Evolutionary conservation across 1,140 invertebrate genomes (phyloP), one percentile per base, ranked within the genome.

Genomic region (Calosoma granatense): DNA sequence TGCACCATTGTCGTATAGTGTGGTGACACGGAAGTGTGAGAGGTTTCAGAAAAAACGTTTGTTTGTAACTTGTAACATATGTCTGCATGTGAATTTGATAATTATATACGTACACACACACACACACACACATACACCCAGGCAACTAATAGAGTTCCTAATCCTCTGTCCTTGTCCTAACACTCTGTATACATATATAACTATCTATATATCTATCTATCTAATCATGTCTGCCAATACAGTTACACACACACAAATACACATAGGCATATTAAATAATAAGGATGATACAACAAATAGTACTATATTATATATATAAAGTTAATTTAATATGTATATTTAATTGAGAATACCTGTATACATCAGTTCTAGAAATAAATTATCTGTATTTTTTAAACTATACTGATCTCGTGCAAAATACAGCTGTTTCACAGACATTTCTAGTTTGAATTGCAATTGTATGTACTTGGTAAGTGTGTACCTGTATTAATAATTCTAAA

Each of bases 281-380:
- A 30, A 30, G 14, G 26, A 47, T 17, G 41, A 11, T 47, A 11
- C 4, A 47, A 47, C 6, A 3, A 17, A 47, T 47, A 47, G 17
- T 9, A 47, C 9, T 47, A 36, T 36, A 9, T 36, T 9, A 6
- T 36, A 36, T 36, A 6, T 47, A 11, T 47, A 9, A 11, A 12
- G 4, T 47, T 47, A 11, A 12, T 11, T 47, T 12, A 47, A 17
- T 12, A 47, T 47, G 17, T 47, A 47, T 47, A 47, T 47, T 47
- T 12, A 12, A 47, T 4, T 47, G 4, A 6, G 41, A 47, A n/a
- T n/a, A 30, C 41, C 15, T 47, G 41, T 47, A 47, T 47, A 47
- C 41, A 47, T 47, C 17, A 47, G 17, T 47, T 12, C 17, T 47
- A 47, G 41, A 47, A 47, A 47, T 47, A 47, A 47, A 47, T 47